Evolutionary conservation across 2,888 invertebrate genomes (phyloP).

Genomic region (Lagria hirta): DNA sequence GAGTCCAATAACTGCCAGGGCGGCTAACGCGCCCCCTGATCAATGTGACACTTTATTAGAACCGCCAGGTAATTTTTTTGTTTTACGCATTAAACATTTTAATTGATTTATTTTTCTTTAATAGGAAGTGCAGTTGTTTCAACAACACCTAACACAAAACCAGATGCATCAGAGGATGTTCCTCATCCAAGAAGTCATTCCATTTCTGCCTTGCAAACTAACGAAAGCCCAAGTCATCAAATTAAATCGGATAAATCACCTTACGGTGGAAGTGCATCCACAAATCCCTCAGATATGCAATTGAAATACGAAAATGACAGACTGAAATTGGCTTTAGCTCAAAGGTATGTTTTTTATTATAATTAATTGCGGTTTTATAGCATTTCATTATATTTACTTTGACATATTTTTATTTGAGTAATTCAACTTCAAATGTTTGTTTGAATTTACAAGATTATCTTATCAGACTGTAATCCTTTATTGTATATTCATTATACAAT

Average conservation of each 20-base stretch:
- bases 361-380: too few species aligned
- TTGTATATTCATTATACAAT: too few species aligned
- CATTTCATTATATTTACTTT: too few species aligned
- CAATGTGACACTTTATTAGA: conserved; percentile 54
- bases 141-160: conserved; percentile 42
- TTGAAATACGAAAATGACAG: conserved; percentile 96
- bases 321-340: conserved; percentile 90
- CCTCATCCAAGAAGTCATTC: conserved; percentile 66
- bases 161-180: conserved; percentile 51
- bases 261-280: conserved; percentile 29
- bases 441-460: too few species aligned
- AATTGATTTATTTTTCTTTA: neutral
- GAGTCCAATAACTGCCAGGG: conserved; percentile 76
- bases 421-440: too few species aligned
- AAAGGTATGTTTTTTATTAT: too few species aligned
- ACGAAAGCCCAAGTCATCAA: conserved; percentile 69
- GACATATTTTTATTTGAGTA: too few species aligned
- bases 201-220: conserved; percentile 60
- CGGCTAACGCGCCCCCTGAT: conserved; percentile 59
- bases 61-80: conserved; percentile 50
- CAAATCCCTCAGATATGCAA: conserved; percentile 73
- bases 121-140: conserved; percentile 47
- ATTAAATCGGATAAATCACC: conserved; percentile 48
- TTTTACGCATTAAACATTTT: conserved; percentile 3
- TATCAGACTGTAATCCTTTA: too few species aligned